Evolutionary conservation across 2,888 invertebrate species (phyloP), one percentile per base, ranked within the genome.

Genomic region (Dolichopus griseipennis): DNA sequence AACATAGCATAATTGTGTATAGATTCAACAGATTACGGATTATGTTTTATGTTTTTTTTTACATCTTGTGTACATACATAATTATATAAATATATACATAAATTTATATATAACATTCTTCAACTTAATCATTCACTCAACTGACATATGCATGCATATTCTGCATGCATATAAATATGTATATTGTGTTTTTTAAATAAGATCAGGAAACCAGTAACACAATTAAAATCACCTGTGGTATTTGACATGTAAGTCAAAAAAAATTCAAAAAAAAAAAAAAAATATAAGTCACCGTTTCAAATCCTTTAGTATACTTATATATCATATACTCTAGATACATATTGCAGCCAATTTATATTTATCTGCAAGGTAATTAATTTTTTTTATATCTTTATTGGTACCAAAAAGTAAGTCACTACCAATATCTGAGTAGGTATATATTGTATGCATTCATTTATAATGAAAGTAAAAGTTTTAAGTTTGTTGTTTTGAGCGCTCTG

Each of bases 401-500:
- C 52, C n/a, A 52, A 52, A 43, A 52, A 52, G 52, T 52, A 52
- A 52, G 52, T 52, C 52, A 52, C 18, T 27, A 27, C 27, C 27
- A 27, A 27, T n/a, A n/a, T n/a, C 27, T 27, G 27, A 27, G 27
- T 4, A n/a, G n/a, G n/a, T n/a, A n/a, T n/a, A n/a, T n/a, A n/a
- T 43, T 34, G 34, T 34, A n/a, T 52, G 52, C n/a, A n/a, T n/a
- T n/a, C n/a, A n/a, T 18, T 52, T 52, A 18, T 52, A 52, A 52
- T 52, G 52, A 52, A 52, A 52, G 52, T 52, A 52, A 52, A 52
- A 52, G 52, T 52, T 52, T 18, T 52, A n/a, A 18, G n/a, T 52
- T 52, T 9, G 2, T 9, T 52, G 52, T 18, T 52, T 6, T 52
- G n/a, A n/a, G 18, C 9, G 52, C 15, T 52, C 52, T 52, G 15